These are phyloP conservation scores for Hypotaenidia philippensis DNA, from an alignment of 2,797 vertebrate genomes.

Conservation along the genomic window DNA sequence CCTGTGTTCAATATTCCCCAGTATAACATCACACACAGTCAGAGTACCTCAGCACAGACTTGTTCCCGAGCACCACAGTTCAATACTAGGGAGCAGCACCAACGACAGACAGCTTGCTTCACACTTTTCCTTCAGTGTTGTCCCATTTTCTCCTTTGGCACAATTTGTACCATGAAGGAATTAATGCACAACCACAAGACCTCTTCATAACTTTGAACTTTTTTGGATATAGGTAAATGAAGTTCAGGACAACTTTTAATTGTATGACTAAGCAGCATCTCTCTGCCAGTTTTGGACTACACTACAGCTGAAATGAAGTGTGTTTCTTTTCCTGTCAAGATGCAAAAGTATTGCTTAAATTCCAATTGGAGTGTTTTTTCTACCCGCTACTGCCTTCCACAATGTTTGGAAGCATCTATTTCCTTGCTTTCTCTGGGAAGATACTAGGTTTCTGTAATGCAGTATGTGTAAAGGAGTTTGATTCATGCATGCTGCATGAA, in stretches of 20 bases:
- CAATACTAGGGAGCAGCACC: not conserved
- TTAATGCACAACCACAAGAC: not conserved
- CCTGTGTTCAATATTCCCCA: not conserved
- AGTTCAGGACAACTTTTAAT: not conserved
- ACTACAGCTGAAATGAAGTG: conserved; percentile 11
- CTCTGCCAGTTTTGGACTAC: not conserved
- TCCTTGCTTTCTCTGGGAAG: not conserved
- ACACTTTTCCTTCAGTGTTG: not conserved
- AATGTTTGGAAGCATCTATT: not conserved
- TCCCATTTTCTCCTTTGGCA: not conserved
- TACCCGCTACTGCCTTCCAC: not conserved
- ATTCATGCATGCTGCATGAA: conserved; percentile 22
- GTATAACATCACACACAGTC: not conserved
- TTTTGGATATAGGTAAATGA: not conserved
- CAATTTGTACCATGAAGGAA: not conserved
- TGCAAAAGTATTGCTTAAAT: not conserved
- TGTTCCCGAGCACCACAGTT: not conserved
- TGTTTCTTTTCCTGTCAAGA: not conserved
- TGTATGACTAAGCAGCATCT: not conserved
- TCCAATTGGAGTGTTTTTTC: not conserved
- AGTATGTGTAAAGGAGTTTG: not conserved
- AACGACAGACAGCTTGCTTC: not conserved
- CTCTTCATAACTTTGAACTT: not conserved
- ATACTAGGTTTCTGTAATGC: not conserved
- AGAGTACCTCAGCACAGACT: not conserved